A percentile compares a stretch with the other conserved stretches of the same genome.
phyloP scores from a whole-genome alignment of 2,888 invertebrate species.

The Nomada ruficornis region DNA sequence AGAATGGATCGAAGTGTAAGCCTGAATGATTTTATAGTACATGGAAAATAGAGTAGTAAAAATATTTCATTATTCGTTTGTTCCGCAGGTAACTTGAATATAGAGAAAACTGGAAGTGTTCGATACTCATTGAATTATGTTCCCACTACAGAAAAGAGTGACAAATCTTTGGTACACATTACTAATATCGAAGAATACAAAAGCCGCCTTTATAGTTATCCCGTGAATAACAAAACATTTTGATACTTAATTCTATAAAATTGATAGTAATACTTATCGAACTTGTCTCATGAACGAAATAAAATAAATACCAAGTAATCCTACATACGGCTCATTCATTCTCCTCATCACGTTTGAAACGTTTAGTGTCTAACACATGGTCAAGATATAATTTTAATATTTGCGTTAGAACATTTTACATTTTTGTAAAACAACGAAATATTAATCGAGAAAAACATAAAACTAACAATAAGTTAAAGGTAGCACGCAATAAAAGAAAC shows the following conservation, averaged over 20 bases:
- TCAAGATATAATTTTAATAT: too few relatives aligned
- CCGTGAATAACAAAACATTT: slow-evolving; percentile 51
- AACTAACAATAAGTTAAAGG: too few relatives aligned
- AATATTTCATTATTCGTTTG: not conserved
- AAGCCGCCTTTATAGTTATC: slow-evolving; percentile 68
- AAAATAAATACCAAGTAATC: slow-evolving; percentile 10
- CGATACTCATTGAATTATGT: slow-evolving; percentile 73
- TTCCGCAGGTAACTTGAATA: slow-evolving; percentile 45
- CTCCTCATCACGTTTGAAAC: too few relatives aligned
- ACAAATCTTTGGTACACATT: slow-evolving; percentile 66
- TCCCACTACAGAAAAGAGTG: slow-evolving; percentile 51
- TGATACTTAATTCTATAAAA: slow-evolving; percentile 40
- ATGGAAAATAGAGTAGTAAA: too few relatives aligned
- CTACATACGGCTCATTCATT: too few relatives aligned
- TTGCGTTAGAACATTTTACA: too few relatives aligned
- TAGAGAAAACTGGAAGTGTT: slow-evolving; percentile 32
- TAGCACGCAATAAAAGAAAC: too few relatives aligned
- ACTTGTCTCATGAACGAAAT: not conserved
- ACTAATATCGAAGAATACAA: slow-evolving; percentile 75
- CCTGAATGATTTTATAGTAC: not conserved
- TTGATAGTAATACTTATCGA: slow-evolving; percentile 26
- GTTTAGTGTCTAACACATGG: too few relatives aligned
- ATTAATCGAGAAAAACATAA: too few relatives aligned
- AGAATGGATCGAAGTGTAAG: not conserved
- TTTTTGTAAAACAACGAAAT: too few relatives aligned